A percentile compares a stretch with the other conserved stretches of the same genome.
These are phyloP conservation scores for Porphyrio hochstetteri DNA, from an alignment of 2,113 vertebrate genomes.

Conservation along the genomic window DNA sequence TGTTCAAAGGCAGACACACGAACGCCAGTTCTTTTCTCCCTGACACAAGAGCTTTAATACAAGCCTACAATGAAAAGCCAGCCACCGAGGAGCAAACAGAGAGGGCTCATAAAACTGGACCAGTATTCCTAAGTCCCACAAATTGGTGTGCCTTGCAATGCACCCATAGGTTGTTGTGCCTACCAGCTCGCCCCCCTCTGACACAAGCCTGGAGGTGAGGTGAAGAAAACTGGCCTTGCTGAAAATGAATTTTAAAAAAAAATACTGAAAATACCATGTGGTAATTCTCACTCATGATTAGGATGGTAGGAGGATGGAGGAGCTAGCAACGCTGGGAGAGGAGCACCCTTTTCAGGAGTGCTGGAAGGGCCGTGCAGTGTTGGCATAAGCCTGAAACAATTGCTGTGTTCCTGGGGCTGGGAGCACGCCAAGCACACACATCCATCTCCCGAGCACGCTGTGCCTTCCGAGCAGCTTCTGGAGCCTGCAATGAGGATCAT, in stretches of 20 bases:
- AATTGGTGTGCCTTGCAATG: background rate
- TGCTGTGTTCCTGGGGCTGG: fast-evolving
- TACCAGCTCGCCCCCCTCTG: fast-evolving
- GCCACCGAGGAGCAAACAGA: background rate
- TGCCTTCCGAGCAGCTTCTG: background rate
- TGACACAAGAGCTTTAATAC: slow-evolving; percentile 47
- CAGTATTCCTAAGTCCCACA: background rate
- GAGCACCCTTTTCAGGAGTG: background rate
- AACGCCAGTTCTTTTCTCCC: slow-evolving; percentile 46
- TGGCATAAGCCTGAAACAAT: background rate
- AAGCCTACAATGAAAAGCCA: slow-evolving; percentile 7
- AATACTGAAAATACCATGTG: fast-evolving
- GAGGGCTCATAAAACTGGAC: background rate
- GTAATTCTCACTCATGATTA: background rate
- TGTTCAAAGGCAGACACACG: slow-evolving; percentile 49
- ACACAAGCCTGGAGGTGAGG: background rate
- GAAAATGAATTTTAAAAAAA: background rate
- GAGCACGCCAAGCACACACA: background rate
- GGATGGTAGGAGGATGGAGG: background rate
- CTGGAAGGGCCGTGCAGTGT: background rate
- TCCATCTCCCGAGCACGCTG: background rate
- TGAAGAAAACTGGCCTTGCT: background rate
- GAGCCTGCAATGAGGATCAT: background rate
- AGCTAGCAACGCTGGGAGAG: background rate
- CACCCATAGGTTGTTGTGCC: background rate